A percentile compares a stretch with the other conserved stretches of the same genome.
Evolutionary conservation across 2,888 invertebrate genomes (phyloP).

Genomic region (Selenia dentaria): DNA sequence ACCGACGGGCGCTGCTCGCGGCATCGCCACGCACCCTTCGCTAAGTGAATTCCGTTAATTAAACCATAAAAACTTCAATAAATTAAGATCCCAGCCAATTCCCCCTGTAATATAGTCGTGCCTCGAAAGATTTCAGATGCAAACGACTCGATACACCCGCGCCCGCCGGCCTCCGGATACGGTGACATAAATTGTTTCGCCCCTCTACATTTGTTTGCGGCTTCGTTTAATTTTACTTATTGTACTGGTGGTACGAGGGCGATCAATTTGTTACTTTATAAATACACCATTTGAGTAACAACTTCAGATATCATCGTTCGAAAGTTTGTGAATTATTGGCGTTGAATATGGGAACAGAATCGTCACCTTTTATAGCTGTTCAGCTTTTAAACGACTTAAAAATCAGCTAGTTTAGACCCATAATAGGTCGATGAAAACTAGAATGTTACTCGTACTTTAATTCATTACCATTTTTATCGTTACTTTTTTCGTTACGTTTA

Average conservation of each 20-base stretch:
- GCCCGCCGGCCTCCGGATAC: constrained; percentile 45
- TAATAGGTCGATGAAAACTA: no score
- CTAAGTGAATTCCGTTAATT: constrained; percentile 86
- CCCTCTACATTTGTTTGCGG: constrained; percentile 71
- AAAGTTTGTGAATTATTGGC: constrained; percentile 1
- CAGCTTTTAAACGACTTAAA: no score
- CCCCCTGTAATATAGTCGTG: constrained; percentile 78
- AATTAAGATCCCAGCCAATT: constrained; percentile 84
- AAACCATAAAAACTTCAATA: constrained; percentile 86
- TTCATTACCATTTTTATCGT: no score
- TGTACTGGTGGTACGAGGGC: constrained; percentile 45
- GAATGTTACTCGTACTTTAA: no score
- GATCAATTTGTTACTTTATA: constrained; percentile 18
- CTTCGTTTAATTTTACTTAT: constrained; percentile 70
- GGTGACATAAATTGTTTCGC: constrained; percentile 65
- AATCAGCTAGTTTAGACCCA: no score
- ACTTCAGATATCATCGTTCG: constrained; percentile 1
- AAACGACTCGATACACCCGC: constrained; percentile 73
- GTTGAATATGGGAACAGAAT: not conserved
- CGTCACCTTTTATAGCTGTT: no score
- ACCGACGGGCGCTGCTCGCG: constrained; percentile 35
- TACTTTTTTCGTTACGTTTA: no score
- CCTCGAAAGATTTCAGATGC: constrained; percentile 80
- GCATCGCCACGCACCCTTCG: constrained; percentile 43
- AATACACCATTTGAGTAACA: constrained; percentile 11